Percentiles rank a stretch among this genome's conserved stretches.
Conservation (phyloP, 2,113 vertebrate species). For the Lagenorhynchus albirostris region DNA sequence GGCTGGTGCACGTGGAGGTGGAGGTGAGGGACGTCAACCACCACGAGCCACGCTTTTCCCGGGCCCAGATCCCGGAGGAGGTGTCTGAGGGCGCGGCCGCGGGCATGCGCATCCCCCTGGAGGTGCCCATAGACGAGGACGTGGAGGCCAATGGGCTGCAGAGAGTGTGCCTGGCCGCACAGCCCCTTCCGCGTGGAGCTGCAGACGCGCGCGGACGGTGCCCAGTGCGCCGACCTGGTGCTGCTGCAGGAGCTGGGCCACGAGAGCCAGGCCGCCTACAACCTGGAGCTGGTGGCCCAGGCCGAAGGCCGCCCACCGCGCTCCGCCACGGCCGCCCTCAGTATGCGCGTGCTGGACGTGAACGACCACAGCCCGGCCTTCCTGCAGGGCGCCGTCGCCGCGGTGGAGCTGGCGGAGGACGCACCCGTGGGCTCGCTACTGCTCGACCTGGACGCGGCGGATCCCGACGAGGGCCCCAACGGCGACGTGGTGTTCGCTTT, state of each 20-base stretch:
- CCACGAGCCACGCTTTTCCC: constrained; percentile 91
- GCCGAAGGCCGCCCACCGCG: constrained; percentile 89
- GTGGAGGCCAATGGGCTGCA: constrained; percentile 93
- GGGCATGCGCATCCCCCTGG: constrained; percentile 89
- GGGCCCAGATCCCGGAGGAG: constrained; percentile 87
- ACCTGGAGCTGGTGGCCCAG: constrained; percentile 90
- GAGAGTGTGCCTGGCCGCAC: constrained; percentile 92
- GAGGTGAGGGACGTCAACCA: constrained; percentile 95
- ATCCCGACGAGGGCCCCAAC: constrained; percentile 92
- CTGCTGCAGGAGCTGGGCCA: constrained; percentile 93
- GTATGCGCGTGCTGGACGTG: constrained; percentile 91
- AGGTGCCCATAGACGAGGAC: constrained; percentile 91
- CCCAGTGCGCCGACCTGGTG: constrained; percentile 93
- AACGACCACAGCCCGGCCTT: constrained; percentile 96
- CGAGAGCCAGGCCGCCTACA: constrained; percentile 89
- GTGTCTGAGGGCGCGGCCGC: constrained; percentile 90
- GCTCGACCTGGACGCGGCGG: constrained; percentile 89
- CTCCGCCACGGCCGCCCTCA: constrained; percentile 89
- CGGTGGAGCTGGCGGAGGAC: constrained; percentile 91
- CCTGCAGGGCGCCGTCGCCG: constrained; percentile 86
- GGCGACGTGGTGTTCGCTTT: constrained; percentile 93
- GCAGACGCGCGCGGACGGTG: constrained; percentile 91
- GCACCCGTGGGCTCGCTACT: constrained; percentile 87
- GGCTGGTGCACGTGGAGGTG: constrained; percentile 94
- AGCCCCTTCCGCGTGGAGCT: constrained; percentile 93